Evolutionary conservation across 2,888 invertebrate genomes (phyloP), one percentile per base, ranked within the genome.

Genomic region (Drosophila nigricruria): DNA sequence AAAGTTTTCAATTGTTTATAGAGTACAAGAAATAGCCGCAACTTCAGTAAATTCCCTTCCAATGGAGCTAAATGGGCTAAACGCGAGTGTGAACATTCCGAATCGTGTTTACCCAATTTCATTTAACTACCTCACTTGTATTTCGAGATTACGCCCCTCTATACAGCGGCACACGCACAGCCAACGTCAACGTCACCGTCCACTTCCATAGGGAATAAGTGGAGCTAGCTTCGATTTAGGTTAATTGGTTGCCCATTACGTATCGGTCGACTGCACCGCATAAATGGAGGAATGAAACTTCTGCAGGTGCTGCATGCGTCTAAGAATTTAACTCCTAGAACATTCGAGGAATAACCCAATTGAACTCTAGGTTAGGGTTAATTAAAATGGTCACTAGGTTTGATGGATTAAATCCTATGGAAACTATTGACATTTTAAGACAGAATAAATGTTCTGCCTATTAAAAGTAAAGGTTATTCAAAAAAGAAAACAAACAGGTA

Each of bases 1-100:
- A 86, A 86, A 90, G 71, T 88, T 88, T 87, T 81, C 77, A 87
- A 79, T 90, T 88, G 81, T 87, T 88, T 89, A 90, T 88, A 76
- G 81, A 87, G 87, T 88, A 71, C 56, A 78, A 73, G 65, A 70
- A 84, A 72, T 54, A 68, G 63, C 57, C 66, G 73, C 73, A 82
- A 63, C 56, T 50, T 58, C 56, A 30, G 20, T 20, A 59, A n/a
- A 23, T 14, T 23, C 36, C 52, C 32, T 43, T 20, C 20, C 40
- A 8, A n/a, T 5, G 20, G 9, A 12, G 34, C 25, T 6, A 42
- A 38, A 30, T 40, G 20, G 14, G 38, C 62, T 16, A 38, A 5
- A 27, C 25, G 49, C 20, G 50, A 68, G 73, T 73, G 72, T 69
- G 68, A 81, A 81, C 57, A 76, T 70, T 70, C 54, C 52, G 69